A percentile compares a stretch with the other conserved stretches of the same genome.
Evolutionary conservation across 1,140 invertebrate species (phyloP).

Genomic region (Trichoplusia ni): DNA sequence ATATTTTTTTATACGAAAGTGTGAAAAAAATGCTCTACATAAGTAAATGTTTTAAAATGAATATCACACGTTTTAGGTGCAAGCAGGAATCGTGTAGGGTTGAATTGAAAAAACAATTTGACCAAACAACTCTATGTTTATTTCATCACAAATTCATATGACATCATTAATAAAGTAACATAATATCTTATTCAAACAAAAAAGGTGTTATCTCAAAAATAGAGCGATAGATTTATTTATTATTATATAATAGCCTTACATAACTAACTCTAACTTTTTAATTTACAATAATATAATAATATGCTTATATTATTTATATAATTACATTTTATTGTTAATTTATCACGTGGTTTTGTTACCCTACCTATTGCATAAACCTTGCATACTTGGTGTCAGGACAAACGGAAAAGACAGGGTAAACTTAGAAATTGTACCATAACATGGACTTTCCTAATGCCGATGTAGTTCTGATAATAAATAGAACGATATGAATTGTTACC

Average conservation of each 20-base stretch:
- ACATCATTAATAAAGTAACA: slow-evolving; percentile 57
- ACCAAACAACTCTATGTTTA: slow-evolving; percentile 65
- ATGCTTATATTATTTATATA: slow-evolving; percentile 42
- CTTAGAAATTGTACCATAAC: slow-evolving; percentile 12
- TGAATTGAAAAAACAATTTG: slow-evolving; percentile 30
- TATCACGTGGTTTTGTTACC: slow-evolving; percentile 70
- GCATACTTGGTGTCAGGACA: slow-evolving; percentile 9
- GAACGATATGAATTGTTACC: slow-evolving; percentile 16
- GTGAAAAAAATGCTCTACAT: too few relatives aligned
- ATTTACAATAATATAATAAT: slow-evolving; percentile 62
- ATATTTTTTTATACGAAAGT: too few relatives aligned
- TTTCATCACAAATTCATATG: slow-evolving; percentile 71
- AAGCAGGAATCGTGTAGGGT: neutral
- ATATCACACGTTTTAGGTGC: neutral
- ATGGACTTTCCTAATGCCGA: slow-evolving; percentile 9
- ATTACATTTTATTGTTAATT: slow-evolving; percentile 56
- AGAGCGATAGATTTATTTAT: slow-evolving; percentile 52
- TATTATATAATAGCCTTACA: slow-evolving; percentile 53
- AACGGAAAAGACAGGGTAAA: slow-evolving; percentile 6
- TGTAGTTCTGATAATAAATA: slow-evolving; percentile 30
- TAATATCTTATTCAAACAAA: slow-evolving; percentile 50
- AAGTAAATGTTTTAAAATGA: too few relatives aligned
- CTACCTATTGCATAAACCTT: slow-evolving; percentile 36
- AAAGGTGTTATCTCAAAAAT: slow-evolving; percentile 55
- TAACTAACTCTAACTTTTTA: slow-evolving; percentile 49